Percentiles rank a stretch among this genome's conserved stretches.
Conservation (phyloP, 2,113 vertebrate genomes). For the Stomatorhinus ivindoensis region DNA sequence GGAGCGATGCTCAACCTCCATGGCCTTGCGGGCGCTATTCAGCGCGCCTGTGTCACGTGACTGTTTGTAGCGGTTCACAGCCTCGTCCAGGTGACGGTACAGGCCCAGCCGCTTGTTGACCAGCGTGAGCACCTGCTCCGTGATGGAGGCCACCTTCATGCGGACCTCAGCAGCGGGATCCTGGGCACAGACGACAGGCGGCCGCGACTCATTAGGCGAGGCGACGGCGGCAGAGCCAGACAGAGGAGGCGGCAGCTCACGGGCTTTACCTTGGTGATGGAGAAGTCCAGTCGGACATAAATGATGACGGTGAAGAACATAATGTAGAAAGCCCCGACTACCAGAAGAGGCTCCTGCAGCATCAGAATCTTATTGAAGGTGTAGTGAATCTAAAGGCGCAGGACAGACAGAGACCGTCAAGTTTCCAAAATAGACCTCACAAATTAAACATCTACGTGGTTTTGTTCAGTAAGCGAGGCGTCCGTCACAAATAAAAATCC, state of each 20-base stretch:
- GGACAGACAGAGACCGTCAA: not conserved
- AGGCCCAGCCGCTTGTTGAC: slow-evolving; percentile 92
- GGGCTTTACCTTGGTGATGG: slow-evolving; percentile 86
- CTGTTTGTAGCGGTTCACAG: slow-evolving; percentile 93
- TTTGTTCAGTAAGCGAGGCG: not conserved
- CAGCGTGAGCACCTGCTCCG: slow-evolving; percentile 89
- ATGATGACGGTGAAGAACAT: slow-evolving; percentile 95
- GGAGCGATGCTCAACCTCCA: slow-evolving; percentile 84
- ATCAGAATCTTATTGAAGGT: slow-evolving; percentile 95
- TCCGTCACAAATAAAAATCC: not conserved
- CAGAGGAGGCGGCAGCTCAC: too few relatives aligned
- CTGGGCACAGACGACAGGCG: slow-evolving; percentile 42
- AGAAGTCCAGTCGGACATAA: slow-evolving; percentile 93
- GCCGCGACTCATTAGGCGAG: too few relatives aligned
- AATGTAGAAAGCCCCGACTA: slow-evolving; percentile 93
- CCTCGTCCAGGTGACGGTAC: slow-evolving; percentile 93
- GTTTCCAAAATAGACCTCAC: not conserved
- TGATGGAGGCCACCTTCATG: slow-evolving; percentile 98
- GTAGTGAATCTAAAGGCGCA: slow-evolving; percentile 76
- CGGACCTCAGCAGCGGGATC: slow-evolving; percentile 93
- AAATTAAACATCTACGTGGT: not conserved
- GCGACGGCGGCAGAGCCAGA: not conserved
- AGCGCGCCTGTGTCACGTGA: slow-evolving; percentile 81
- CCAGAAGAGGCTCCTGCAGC: slow-evolving; percentile 93
- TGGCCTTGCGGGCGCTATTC: slow-evolving; percentile 80